phyloP scores from a whole-genome alignment of 2,888 invertebrate genomes.

The Epirrhoe alternata region DNA sequence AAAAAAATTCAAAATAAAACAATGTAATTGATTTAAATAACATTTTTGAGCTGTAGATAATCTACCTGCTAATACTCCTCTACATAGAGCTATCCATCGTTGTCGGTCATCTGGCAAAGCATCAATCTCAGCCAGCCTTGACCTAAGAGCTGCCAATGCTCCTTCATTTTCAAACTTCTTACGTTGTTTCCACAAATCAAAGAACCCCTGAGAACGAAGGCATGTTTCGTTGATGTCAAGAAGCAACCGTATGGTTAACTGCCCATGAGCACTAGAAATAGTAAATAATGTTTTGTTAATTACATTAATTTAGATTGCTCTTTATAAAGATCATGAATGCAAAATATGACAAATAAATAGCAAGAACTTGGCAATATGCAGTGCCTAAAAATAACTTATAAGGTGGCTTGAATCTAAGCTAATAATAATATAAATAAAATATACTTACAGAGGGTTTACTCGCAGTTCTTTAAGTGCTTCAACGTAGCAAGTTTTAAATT shows the following conservation, averaged over 20 bases:
- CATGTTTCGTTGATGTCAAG: conserved; percentile 97
- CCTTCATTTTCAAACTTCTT: conserved; percentile 94
- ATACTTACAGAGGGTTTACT: conserved; percentile 91
- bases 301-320: not conserved
- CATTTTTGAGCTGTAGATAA: not conserved
- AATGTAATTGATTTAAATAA: not conserved
- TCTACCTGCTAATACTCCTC: conserved; percentile 87
- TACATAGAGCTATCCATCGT: conserved; percentile 87
- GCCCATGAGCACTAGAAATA: conserved; percentile 88
- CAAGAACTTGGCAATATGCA: conserved; percentile 21
- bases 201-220: conserved; percentile 95
- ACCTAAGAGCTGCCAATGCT: conserved; percentile 89
- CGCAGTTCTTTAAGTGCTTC: conserved; percentile 90
- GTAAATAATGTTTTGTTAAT: conserved; percentile 41
- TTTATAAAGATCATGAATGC: not conserved
- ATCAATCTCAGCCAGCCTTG: conserved; percentile 89
- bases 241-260: conserved; percentile 94
- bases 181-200: conserved; percentile 94
- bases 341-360: not conserved
- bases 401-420: conserved; percentile 1
- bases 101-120: conserved; percentile 84
- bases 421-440: conserved; percentile 8
- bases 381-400: conserved; percentile 21
- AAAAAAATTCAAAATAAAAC: not conserved
- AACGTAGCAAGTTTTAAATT: conserved; percentile 93